A percentile compares a stretch with the other conserved stretches of the same genome.
Conservation (phyloP, 2,888 invertebrate genomes). For the Belgica antarctica region DNA sequence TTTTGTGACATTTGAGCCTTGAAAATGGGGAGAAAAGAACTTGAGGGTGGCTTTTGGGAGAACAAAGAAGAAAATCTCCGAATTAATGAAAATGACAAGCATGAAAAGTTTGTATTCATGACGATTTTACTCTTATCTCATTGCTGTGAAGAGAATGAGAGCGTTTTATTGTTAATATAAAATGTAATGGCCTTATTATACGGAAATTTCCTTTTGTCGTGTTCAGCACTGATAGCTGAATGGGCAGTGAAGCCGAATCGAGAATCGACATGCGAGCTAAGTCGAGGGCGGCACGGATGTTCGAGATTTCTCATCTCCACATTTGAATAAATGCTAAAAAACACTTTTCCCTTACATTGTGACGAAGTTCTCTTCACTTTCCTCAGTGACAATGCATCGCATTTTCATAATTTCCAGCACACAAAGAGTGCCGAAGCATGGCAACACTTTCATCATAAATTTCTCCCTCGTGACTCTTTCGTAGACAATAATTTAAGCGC, state of each 20-base stretch:
- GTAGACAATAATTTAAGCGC: no score
- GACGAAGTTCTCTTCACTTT: no score
- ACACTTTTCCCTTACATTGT: no score
- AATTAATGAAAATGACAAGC: conserved; percentile 33
- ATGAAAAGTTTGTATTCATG: conserved; percentile 31
- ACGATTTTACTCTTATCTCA: conserved; percentile 36
- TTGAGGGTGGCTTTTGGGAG: no score
- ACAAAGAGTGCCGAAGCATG: neutral
- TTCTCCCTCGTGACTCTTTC: neutral
- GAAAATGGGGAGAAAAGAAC: neutral
- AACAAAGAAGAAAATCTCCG: neutral
- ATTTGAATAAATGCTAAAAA: no score
- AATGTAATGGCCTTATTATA: conserved; percentile 29
- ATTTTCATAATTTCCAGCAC: neutral
- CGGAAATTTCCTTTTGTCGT: neutral
- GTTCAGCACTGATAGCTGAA: conserved; percentile 9
- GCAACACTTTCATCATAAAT: neutral
- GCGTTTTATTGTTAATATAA: conserved; percentile 31
- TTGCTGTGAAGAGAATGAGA: neutral
- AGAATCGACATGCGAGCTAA: no score
- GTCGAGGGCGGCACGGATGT: no score
- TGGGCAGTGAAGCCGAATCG: no score
- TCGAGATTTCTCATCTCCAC: no score
- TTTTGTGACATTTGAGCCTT: neutral
- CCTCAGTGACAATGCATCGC: neutral